phyloP scores from a whole-genome alignment of 2,113 vertebrate genomes.

The Tachycineta bicolor region DNA sequence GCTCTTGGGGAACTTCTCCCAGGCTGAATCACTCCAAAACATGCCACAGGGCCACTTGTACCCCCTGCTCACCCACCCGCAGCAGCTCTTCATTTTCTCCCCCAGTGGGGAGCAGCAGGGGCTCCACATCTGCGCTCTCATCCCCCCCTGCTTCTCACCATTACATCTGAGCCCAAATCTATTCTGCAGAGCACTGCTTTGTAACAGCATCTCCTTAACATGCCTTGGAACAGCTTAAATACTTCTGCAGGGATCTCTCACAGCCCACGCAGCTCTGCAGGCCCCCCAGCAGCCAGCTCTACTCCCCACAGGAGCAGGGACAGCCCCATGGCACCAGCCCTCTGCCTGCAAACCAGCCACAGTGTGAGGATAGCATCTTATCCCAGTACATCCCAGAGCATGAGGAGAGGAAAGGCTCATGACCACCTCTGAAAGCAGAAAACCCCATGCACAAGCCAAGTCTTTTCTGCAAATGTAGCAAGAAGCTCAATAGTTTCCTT shows the following conservation, averaged over 20 bases:
- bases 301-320: background rate
- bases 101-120: background rate
- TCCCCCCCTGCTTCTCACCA: background rate
- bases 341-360: background rate
- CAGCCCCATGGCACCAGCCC: background rate
- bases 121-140: accelerated
- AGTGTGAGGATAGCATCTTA: background rate
- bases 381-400: accelerated
- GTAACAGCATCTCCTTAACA: background rate
- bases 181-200: constrained; percentile 46
- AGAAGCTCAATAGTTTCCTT: background rate
- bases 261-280: accelerated
- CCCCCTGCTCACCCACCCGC: background rate
- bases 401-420: background rate
- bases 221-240: background rate
- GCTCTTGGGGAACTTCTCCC: background rate
- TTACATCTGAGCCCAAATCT: constrained; percentile 30
- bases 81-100: background rate
- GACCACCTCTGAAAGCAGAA: background rate
- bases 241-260: constrained; percentile 15
- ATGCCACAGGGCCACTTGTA: accelerated
- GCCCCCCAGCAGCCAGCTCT: background rate
- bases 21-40: background rate
- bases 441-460: background rate
- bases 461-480: background rate